Conservation (phyloP, 2,797 vertebrate genomes). For the Argyrosomus regius region DNA sequence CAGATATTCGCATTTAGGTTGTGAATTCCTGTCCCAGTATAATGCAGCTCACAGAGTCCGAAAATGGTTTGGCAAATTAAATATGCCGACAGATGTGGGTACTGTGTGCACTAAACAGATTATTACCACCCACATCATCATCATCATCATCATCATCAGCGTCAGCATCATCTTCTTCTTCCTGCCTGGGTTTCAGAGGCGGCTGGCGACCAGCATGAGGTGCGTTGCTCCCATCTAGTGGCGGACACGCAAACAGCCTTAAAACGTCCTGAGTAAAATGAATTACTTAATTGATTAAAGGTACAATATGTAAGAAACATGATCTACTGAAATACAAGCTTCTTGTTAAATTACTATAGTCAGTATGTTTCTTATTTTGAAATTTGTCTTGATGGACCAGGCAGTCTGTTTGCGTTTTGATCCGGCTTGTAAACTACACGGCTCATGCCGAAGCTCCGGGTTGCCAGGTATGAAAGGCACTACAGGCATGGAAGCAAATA, state of each 20-base stretch:
- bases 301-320: too few species aligned
- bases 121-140: background rate
- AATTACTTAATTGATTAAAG: too few species aligned
- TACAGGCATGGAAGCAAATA: too few species aligned
- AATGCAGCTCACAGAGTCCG: rapidly evolving
- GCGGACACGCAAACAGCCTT: background rate
- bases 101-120: background rate
- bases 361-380: too few species aligned
- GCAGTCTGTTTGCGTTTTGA: too few species aligned
- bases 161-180: background rate
- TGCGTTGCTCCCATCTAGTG: slow-evolving; percentile 54
- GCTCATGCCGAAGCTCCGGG: too few species aligned
- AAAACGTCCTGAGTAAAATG: background rate
- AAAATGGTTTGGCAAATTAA: background rate
- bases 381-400: too few species aligned
- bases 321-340: too few species aligned
- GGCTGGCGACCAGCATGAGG: background rate
- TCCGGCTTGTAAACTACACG: too few species aligned
- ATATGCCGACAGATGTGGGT: background rate
- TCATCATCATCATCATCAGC: too few species aligned
- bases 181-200: slow-evolving; percentile 2
- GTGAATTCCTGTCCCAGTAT: background rate
- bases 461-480: too few species aligned
- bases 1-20: background rate
- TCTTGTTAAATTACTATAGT: too few species aligned